Percentiles rank a stretch among this genome's conserved stretches.
These are phyloP conservation scores for Azemiops feae DNA, from an alignment of 2,113 vertebrate species.

Conservation along the genomic window DNA sequence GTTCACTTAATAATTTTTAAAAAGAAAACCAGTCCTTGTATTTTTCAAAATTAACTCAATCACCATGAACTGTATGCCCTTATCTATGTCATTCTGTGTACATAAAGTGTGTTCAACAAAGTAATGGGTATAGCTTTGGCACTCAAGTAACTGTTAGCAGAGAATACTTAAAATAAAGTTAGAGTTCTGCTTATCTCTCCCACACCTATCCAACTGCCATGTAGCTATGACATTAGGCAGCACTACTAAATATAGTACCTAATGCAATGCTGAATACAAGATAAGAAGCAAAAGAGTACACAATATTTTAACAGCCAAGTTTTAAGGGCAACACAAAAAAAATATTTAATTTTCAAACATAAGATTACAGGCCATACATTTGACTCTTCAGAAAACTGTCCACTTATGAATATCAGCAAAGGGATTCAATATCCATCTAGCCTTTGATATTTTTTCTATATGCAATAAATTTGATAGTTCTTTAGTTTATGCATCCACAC, in stretches of 20 bases:
- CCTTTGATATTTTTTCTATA: not conserved
- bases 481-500: not conserved
- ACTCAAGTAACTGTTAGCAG: not conserved
- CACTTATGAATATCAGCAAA: conserved; percentile 25
- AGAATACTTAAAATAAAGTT: conserved; percentile 11
- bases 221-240: not conserved
- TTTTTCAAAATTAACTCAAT: not conserved
- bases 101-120: not conserved
- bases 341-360: conserved; percentile 35
- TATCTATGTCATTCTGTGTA: not conserved
- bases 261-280: not conserved
- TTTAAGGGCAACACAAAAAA: conserved; percentile 31
- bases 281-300: conserved; percentile 19
- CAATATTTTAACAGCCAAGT: conserved; percentile 18
- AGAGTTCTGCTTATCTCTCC: conserved; percentile 6
- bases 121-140: not conserved
- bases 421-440: not conserved
- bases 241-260: not conserved
- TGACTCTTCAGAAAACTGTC: not conserved
- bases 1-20: not conserved
- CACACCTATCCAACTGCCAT: conserved; percentile 20
- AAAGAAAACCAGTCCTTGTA: not conserved
- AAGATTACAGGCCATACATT: conserved; percentile 4
- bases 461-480: not conserved
- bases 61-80: not conserved